phyloP scores from a whole-genome alignment of 2,888 invertebrate genomes.

The Phorcus lineatus region DNA sequence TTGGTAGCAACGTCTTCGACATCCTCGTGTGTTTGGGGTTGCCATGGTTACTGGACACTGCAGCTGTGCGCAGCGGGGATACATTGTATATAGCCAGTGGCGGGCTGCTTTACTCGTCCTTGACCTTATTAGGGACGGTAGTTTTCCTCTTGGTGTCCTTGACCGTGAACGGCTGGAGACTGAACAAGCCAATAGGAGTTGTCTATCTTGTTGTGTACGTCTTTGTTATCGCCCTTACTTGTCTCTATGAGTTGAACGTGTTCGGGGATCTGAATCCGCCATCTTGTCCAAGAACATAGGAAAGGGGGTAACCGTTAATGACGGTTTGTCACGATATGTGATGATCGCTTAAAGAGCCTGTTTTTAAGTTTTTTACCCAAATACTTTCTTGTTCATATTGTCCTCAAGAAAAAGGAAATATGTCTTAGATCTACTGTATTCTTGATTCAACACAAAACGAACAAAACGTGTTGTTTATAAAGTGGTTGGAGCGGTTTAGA shows the following conservation, averaged over 20 bases:
- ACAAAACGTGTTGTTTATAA: too few species aligned
- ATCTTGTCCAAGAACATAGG: conserved; percentile 79
- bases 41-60: conserved; percentile 71
- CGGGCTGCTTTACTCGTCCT: conserved; percentile 88
- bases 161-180: conserved; percentile 80
- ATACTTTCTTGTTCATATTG: too few species aligned
- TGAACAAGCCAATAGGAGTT: conserved; percentile 83
- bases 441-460: too few species aligned
- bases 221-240: conserved; percentile 85
- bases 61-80: conserved; percentile 76
- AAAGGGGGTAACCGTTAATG: neutral
- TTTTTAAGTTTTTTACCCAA: too few species aligned
- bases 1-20: conserved; percentile 75
- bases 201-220: conserved; percentile 82
- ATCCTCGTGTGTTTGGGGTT: conserved; percentile 72
- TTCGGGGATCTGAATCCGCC: conserved; percentile 94
- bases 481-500: too few species aligned
- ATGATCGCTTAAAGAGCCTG: too few species aligned
- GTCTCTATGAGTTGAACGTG: conserved; percentile 88
- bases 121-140: conserved; percentile 86
- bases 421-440: too few species aligned
- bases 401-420: too few species aligned
- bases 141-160: conserved; percentile 83
- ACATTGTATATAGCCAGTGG: conserved; percentile 86
- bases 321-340: too few species aligned